These are phyloP conservation scores for Sander vitreus DNA, from an alignment of 2,113 vertebrate species.

Conservation along the genomic window DNA sequence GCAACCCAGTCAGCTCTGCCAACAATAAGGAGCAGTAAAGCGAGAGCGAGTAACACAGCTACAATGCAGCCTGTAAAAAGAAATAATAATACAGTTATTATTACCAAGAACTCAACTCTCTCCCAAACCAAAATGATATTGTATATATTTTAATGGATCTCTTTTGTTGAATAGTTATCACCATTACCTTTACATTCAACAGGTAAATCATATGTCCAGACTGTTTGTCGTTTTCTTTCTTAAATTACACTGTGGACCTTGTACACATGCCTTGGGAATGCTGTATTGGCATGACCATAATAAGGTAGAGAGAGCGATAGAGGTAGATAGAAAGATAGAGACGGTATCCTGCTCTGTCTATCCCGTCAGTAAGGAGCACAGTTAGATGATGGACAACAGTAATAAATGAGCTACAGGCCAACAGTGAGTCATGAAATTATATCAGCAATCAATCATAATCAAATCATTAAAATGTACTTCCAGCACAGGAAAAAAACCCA, in stretches of 20 bases:
- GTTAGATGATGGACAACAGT: slow-evolving; percentile 67
- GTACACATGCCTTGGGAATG: not conserved
- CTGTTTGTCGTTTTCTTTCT: not conserved
- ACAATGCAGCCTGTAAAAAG: not conserved
- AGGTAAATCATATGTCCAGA: not conserved
- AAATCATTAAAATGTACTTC: slow-evolving; percentile 76
- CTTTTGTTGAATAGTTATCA: not conserved
- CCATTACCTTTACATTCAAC: not conserved
- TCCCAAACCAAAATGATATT: not conserved
- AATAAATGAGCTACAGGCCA: slow-evolving; percentile 78
- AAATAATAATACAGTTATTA: not conserved
- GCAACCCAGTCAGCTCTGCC: not conserved
- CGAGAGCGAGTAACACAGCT: not conserved
- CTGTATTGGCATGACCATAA: not conserved
- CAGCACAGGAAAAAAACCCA: slow-evolving; percentile 44
- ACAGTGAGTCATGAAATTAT: slow-evolving; percentile 76
- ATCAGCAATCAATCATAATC: slow-evolving; percentile 79
- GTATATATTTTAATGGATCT: not conserved
- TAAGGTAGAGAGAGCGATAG: not conserved
- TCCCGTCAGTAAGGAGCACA: slow-evolving; percentile 33
- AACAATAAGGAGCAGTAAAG: not conserved
- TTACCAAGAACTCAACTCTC: not conserved
- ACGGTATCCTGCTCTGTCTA: slow-evolving; percentile 33
- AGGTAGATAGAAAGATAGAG: not conserved
- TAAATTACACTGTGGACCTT: not conserved